A percentile compares a stretch with the other conserved stretches of the same genome.
These are phyloP conservation scores for Athetis lepigone DNA, from an alignment of 2,888 invertebrate genomes.

Conservation along the genomic window DNA sequence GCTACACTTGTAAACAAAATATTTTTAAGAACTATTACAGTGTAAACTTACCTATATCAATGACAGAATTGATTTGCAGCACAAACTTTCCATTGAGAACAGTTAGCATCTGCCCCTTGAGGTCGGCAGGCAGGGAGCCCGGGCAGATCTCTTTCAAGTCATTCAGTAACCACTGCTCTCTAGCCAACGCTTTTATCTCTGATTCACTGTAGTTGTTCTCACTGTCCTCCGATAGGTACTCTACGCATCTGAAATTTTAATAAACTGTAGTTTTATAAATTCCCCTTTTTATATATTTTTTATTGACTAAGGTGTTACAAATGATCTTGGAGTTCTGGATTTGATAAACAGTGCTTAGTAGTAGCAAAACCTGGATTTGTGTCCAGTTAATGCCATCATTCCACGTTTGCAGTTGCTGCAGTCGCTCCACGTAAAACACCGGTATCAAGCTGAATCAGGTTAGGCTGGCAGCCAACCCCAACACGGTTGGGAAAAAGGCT, in stretches of 20 bases:
- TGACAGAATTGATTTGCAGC: constrained; percentile 91
- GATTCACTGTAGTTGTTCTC: constrained; percentile 78
- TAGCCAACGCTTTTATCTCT: constrained; percentile 90
- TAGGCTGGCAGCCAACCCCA: no score
- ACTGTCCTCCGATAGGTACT: constrained; percentile 87
- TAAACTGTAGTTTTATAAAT: no score
- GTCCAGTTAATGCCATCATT: no score
- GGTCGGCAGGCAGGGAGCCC: constrained; percentile 90
- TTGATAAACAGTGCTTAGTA: not conserved
- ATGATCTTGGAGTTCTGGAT: not conserved
- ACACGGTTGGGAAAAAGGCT: no score
- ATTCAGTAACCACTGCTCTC: constrained; percentile 92
- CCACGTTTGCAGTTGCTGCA: no score
- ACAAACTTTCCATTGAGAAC: constrained; percentile 90
- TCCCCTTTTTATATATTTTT: no score
- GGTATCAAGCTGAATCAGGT: no score
- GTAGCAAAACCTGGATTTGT: not conserved
- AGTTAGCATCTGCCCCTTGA: constrained; percentile 84
- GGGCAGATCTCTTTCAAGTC: constrained; percentile 92
- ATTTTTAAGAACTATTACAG: no score
- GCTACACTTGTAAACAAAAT: no score
- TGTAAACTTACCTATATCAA: constrained; percentile 92
- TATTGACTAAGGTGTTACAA: no score
- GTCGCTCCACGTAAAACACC: no score
- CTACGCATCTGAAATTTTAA: constrained; percentile 84